These are phyloP conservation scores for Chanos chanos DNA, from an alignment of 2,797 vertebrate genomes.

Conservation along the genomic window DNA sequence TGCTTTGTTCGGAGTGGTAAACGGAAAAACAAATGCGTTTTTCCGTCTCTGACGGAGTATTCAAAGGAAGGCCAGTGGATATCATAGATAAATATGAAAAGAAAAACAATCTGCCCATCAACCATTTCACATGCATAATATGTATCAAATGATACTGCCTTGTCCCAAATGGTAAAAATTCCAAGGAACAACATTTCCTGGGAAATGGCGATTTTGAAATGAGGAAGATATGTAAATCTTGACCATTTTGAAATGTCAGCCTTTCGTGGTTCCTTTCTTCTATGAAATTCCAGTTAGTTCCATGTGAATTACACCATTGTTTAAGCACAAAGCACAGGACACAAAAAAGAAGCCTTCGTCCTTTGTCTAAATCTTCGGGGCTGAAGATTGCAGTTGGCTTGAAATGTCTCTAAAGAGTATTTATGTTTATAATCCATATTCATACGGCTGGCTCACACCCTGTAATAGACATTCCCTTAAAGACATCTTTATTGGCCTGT, in stretches of 20 bases:
- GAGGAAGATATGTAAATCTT: slow-evolving; percentile 66
- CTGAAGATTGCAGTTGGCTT: slow-evolving; percentile 19
- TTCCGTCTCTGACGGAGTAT: slow-evolving; percentile 31
- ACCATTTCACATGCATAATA: too few relatives aligned
- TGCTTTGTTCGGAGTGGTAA: slow-evolving; percentile 55
- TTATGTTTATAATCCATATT: slow-evolving; percentile 43
- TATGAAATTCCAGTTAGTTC: slow-evolving; percentile 34
- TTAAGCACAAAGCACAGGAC: slow-evolving; percentile 30
- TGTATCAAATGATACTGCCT: neutral
- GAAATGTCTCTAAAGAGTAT: slow-evolving; percentile 33
- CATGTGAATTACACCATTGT: slow-evolving; percentile 40
- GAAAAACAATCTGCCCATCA: slow-evolving; percentile 44
- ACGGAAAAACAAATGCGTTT: slow-evolving; percentile 45
- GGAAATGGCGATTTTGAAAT: slow-evolving; percentile 24
- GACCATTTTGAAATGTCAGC: slow-evolving; percentile 71
- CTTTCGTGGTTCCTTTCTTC: slow-evolving; percentile 22
- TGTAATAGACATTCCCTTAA: slow-evolving; percentile 19
- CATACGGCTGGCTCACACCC: slow-evolving; percentile 10
- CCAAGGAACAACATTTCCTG: slow-evolving; percentile 16
- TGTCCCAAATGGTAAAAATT: slow-evolving; percentile 2
- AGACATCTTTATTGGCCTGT: slow-evolving; percentile 21
- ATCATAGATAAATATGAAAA: neutral
- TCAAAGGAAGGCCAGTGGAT: slow-evolving; percentile 38
- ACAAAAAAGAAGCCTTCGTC: slow-evolving; percentile 20
- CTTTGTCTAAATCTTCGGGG: slow-evolving; percentile 24